Evolutionary conservation across 2,113 vertebrate species (phyloP).

Genomic region (Triplophysa siluroides): DNA sequence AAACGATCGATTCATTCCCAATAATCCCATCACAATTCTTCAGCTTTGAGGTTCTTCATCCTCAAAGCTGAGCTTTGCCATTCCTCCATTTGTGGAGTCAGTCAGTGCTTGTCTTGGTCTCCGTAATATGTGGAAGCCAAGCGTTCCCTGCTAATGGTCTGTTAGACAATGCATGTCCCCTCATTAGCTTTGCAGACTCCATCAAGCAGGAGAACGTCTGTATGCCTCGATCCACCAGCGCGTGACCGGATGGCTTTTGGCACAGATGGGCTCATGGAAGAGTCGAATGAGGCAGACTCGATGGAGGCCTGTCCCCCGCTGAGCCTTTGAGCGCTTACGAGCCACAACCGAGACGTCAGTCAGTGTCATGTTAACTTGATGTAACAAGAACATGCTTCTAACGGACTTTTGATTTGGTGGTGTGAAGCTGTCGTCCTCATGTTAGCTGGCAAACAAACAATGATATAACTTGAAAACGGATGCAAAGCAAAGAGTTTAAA

Average conservation of each 20-base stretch:
- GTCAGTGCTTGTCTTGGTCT: conserved; percentile 32
- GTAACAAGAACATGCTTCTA: conserved; percentile 6
- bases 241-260: conserved; percentile 24
- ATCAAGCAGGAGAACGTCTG: conserved; percentile 6
- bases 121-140: background rate
- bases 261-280: conserved; percentile 30
- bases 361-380: conserved; percentile 37
- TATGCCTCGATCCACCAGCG: conserved; percentile 20
- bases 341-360: conserved; percentile 30
- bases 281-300: conserved; percentile 8
- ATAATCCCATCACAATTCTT: conserved; percentile 6
- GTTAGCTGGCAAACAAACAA: background rate
- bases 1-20: conserved; percentile 6
- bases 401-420: background rate
- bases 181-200: conserved; percentile 43
- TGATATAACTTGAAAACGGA: too few relatives aligned
- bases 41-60: background rate
- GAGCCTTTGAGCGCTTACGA: conserved; percentile 12
- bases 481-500: too few relatives aligned
- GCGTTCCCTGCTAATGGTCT: conserved; percentile 41
- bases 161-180: conserved; percentile 41
- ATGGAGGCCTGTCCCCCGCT: conserved; percentile 12
- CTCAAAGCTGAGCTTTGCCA: conserved; percentile 2
- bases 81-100: conserved; percentile 25
- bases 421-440: background rate